Base-by-base conservation (phyloP, 2,113 vertebrate species). In the Panthera leo region DNA sequence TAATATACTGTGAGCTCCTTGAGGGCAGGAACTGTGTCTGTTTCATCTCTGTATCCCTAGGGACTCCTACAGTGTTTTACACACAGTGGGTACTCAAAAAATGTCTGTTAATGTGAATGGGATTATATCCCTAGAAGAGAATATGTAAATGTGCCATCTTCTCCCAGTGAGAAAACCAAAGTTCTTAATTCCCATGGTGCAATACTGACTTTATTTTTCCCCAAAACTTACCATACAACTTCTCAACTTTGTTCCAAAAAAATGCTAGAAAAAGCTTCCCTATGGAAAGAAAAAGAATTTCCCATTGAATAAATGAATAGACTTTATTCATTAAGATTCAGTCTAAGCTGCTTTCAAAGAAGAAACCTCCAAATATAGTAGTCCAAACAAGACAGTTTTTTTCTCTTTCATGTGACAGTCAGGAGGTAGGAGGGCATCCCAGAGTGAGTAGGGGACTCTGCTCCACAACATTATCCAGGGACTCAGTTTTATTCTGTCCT, bases 81-180 rank as follows among this genome's bases (percentile, higher is more conserved):
- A 88, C 45, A 94, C 27, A 83, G 45, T 48, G 78, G 75, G 18
- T 27, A 27, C n/a, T 86, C 85, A 90, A 71, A 87, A 87, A 97
- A 91, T 86, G 13, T 95, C 48, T 87, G 6, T 61, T 85, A 84
- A 76, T 63, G 5, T 88, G 76, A 93, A 45, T 91, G 80, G 42
- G 88, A 84, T 55, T 82, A 82, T 89, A 21, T 85, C 25, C 42
- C 79, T 51, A 9, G n/a, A 39, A 91, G 21, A 96, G 51, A 87
- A 93, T 89, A 92, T 25, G 2, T 53, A 68, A 88, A 82, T 85
- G 53, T 97, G 14, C n/a, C 53, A 84, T 88, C 42, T 90, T 85
- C 65, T 85, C 55, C 92, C 53, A 42, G 25, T 91, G 39, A 88
- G 53, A 92, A 96, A 95, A 91, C 13, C 45, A 55, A 94, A 92